A percentile compares a stretch with the other conserved stretches of the same genome.
Conservation (phyloP, 1,140 invertebrate species). For the Ceratina australensis region DNA sequence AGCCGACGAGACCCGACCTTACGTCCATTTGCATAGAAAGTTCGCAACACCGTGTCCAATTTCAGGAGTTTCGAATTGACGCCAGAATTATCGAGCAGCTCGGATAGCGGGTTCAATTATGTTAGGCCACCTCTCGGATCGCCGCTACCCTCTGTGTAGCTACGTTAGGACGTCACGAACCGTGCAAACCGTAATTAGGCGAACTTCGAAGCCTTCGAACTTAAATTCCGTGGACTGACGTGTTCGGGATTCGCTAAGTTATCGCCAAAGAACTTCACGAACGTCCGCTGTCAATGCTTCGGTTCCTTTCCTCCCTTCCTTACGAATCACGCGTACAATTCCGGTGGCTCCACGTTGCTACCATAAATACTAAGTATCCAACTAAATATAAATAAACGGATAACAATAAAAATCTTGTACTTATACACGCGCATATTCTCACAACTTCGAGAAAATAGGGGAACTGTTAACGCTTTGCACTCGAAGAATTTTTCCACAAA, state of each 20-base stretch:
- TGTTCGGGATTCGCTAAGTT: conserved; percentile 46
- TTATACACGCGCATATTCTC: too few species aligned
- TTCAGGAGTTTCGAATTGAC: conserved; percentile 23
- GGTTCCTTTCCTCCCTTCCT: too few species aligned
- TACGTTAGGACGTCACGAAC: conserved; percentile 49
- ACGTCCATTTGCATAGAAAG: conserved; percentile 6
- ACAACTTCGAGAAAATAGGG: too few species aligned
- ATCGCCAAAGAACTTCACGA: conserved; percentile 57
- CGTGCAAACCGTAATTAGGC: conserved; percentile 55
- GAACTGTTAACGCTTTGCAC: too few species aligned
- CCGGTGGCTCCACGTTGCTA: too few species aligned
- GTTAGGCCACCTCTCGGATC: conserved; percentile 17
- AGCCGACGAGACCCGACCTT: not conserved
- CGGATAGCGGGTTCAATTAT: conserved; percentile 36
- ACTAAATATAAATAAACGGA: too few species aligned
- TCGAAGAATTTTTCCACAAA: too few species aligned
- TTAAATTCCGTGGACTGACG: conserved; percentile 50
- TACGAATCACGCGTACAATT: too few species aligned
- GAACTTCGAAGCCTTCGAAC: conserved; percentile 55
- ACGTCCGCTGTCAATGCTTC: too few species aligned
- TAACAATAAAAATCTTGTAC: too few species aligned
- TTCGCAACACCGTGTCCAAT: conserved; percentile 15
- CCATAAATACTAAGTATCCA: too few species aligned
- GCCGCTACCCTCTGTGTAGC: not conserved
- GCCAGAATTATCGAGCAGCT: conserved; percentile 40